Conservation (phyloP, 2,113 vertebrate species). For the Tetrao urogallus region DNA sequence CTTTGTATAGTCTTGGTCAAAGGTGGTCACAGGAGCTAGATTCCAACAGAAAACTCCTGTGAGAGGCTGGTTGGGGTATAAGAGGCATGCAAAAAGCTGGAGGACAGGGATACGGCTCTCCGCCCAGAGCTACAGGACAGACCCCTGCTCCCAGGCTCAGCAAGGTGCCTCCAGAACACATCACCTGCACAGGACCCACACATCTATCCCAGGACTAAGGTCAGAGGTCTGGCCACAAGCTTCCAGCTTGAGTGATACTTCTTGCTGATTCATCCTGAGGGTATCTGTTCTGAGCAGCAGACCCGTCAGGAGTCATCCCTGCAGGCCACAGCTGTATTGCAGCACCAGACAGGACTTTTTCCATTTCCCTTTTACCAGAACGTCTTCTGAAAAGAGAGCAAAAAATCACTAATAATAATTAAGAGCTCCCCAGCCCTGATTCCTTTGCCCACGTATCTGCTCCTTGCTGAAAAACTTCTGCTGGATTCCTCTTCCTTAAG, state of each 20-base stretch:
- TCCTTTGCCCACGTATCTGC: background rate
- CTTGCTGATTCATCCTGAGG: background rate
- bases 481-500: background rate
- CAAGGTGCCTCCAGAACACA: background rate
- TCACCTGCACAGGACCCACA: background rate
- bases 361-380: background rate
- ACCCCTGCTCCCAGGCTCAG: background rate
- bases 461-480: background rate
- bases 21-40: background rate
- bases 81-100: background rate
- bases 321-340: background rate
- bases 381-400: background rate
- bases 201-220: background rate
- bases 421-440: background rate
- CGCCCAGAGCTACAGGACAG: background rate
- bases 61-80: background rate
- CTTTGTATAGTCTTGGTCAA: background rate
- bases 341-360: background rate
- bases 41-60: fast-evolving
- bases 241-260: background rate
- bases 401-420: background rate
- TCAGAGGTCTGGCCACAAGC: background rate
- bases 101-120: background rate
- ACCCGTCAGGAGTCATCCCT: fast-evolving
- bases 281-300: background rate